Conservation (phyloP, 2,888 invertebrate species). For the Neelides folsomi region DNA sequence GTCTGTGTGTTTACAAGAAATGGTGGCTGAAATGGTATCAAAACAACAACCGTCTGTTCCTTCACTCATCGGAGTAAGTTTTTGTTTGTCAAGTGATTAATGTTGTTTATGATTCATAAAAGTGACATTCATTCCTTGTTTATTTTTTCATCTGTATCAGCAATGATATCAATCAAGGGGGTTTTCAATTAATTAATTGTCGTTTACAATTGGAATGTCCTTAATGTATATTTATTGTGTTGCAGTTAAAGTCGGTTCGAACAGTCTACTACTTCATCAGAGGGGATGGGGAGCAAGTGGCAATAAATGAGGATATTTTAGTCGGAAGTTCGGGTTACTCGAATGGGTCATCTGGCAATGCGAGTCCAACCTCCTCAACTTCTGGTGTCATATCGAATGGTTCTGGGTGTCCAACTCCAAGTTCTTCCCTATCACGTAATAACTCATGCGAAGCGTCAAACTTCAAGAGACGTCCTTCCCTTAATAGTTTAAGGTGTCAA, state of each 20-base stretch:
- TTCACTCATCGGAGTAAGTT: constrained; percentile 27
- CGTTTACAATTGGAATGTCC: too few species aligned
- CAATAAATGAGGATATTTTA: constrained; percentile 25
- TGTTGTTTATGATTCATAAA: too few species aligned
- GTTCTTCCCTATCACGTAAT: constrained; percentile 31
- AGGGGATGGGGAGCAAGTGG: constrained; percentile 27
- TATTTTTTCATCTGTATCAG: too few species aligned
- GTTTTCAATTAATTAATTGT: too few species aligned
- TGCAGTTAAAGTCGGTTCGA: constrained; percentile 24
- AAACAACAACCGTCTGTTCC: constrained; percentile 47
- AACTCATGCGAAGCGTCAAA: constrained; percentile 32
- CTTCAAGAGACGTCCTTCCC: constrained; percentile 29
- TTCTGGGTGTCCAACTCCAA: constrained; percentile 13
- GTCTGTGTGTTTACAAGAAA: constrained; percentile 85
- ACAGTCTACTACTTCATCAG: constrained; percentile 28
- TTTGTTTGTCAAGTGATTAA: neutral
- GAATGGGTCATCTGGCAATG: constrained; percentile 28
- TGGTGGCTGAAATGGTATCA: constrained; percentile 82
- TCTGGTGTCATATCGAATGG: constrained; percentile 27
- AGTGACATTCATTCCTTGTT: too few species aligned
- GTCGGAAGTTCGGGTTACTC: constrained; percentile 7
- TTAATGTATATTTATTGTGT: too few species aligned
- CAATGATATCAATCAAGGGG: too few species aligned
- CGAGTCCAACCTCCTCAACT: constrained; percentile 18
- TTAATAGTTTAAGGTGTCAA: constrained; percentile 22